Conservation (phyloP, 2,888 invertebrate genomes). For the Pherbina coryleti region DNA sequence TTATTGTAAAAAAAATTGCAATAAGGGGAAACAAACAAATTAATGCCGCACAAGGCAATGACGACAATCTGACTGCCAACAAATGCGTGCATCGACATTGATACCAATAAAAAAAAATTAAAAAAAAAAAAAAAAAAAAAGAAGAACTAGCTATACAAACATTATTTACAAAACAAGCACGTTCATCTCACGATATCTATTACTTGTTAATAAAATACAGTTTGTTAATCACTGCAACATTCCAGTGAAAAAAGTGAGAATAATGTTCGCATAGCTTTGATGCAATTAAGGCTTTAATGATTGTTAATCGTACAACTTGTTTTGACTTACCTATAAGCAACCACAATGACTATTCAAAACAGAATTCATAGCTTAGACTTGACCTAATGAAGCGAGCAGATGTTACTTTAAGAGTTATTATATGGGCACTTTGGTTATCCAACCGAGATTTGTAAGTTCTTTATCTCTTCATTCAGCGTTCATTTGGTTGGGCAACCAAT, state of each 20-base stretch:
- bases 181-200: constrained; percentile 22
- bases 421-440: no score
- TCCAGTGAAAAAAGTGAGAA: not conserved
- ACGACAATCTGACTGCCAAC: constrained; percentile 11
- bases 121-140: not conserved
- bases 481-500: no score
- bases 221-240: constrained; percentile 6
- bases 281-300: no score
- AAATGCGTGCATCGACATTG: not conserved
- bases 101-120: not conserved
- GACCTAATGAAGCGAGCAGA: no score
- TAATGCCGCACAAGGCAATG: constrained; percentile 31
- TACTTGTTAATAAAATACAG: constrained; percentile 10
- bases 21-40: not conserved
- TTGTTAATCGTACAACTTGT: no score
- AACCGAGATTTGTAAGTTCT: no score
- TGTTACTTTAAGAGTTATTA: no score
- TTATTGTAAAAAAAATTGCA: not conserved
- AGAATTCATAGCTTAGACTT: no score
- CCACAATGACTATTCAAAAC: no score
- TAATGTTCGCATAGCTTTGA: no score
- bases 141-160: not conserved
- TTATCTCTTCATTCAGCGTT: no score
- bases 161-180: constrained; percentile 7
- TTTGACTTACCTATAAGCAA: no score